These are phyloP conservation scores for Epinotia bilunana DNA, from an alignment of 2,888 invertebrate genomes.

Conservation along the genomic window DNA sequence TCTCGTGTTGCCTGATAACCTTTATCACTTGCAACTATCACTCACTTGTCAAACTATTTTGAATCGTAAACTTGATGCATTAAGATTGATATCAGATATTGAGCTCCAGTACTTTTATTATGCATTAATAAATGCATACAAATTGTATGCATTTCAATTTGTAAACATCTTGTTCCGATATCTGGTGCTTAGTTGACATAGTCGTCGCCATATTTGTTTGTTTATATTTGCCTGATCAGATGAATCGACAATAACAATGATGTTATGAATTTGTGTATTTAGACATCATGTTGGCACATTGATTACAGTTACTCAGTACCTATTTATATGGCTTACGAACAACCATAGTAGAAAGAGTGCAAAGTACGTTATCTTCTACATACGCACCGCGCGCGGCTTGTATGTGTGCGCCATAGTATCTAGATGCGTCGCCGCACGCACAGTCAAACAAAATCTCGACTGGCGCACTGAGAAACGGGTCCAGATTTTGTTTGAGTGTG, in stretches of 20 bases:
- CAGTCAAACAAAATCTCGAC: no score
- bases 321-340: neutral
- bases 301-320: neutral
- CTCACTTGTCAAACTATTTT: neutral
- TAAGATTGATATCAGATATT: slow-evolving; percentile 5
- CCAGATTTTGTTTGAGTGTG: no score
- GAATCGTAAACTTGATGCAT: neutral
- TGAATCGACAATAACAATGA: slow-evolving; percentile 15
- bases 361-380: no score
- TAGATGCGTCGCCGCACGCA: no score
- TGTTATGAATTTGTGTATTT: neutral
- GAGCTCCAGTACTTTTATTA: neutral
- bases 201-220: slow-evolving; percentile 1
- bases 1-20: slow-evolving; percentile 30
- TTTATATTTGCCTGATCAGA: slow-evolving; percentile 10
- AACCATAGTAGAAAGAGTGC: no score
- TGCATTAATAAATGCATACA: slow-evolving; percentile 34
- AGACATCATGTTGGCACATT: neutral
- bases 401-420: no score
- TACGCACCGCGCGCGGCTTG: no score
- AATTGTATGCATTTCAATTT: slow-evolving; percentile 36
- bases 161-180: slow-evolving; percentile 36
- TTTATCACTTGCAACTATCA: slow-evolving; percentile 27
- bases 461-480: no score
- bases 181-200: slow-evolving; percentile 26